Conservation (phyloP, 2,888 invertebrate genomes). For the Dermolepida albohirtum region DNA sequence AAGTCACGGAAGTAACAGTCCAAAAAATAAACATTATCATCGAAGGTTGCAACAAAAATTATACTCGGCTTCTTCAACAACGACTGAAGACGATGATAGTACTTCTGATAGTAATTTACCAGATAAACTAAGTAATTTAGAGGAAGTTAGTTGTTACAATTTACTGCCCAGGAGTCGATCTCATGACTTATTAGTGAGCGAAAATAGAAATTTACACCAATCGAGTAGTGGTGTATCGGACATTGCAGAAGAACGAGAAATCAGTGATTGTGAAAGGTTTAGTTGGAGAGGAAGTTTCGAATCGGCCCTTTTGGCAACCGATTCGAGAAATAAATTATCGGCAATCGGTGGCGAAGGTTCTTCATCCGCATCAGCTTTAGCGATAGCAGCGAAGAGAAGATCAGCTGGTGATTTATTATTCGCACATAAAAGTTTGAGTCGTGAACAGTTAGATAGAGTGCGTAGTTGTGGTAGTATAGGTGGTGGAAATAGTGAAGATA, state of each 20-base stretch:
- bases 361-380: conserved; percentile 73
- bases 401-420: conserved; percentile 87
- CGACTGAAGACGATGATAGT: conserved; percentile 80
- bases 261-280: conserved; percentile 89
- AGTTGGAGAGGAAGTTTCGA: conserved; percentile 95
- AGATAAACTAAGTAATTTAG: conserved; percentile 62
- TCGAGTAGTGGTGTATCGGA: conserved; percentile 69
- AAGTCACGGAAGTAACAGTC: conserved; percentile 71
- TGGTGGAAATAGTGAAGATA: conserved; percentile 72
- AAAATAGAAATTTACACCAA: conserved; percentile 66
- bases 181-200: conserved; percentile 81
- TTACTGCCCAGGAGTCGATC: conserved; percentile 83
- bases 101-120: conserved; percentile 71
- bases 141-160: conserved; percentile 66
- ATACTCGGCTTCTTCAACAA: conserved; percentile 71
- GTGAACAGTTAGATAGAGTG: conserved; percentile 79
- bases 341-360: conserved; percentile 73
- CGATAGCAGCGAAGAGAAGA: conserved; percentile 80
- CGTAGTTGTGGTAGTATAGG: conserved; percentile 88
- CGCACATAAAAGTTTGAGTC: conserved; percentile 82
- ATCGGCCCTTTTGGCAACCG: conserved; percentile 88
- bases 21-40: conserved; percentile 71
- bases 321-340: conserved; percentile 83
- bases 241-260: conserved; percentile 75
- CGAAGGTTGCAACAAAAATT: conserved; percentile 70